phyloP scores from a whole-genome alignment of 2,113 vertebrate genomes.

The Hyperopisus bebe region DNA sequence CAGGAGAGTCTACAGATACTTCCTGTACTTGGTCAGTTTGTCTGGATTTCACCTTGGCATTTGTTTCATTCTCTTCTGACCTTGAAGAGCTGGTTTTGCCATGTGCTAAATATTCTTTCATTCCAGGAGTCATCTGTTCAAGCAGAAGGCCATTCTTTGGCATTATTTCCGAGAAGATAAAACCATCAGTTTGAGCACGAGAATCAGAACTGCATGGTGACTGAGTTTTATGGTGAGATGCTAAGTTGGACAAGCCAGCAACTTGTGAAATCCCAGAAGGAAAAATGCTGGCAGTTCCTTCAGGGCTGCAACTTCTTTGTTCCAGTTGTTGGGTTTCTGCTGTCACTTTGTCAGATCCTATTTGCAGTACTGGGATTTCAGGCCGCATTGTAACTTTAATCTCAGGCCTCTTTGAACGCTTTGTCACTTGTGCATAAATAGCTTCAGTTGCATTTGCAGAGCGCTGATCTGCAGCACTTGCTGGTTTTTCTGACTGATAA shows the following conservation, averaged over 20 bases:
- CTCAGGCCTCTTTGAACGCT: conserved; percentile 64
- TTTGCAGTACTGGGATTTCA: conserved; percentile 63
- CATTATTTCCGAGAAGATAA: conserved; percentile 58
- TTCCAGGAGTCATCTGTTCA: conserved; percentile 43
- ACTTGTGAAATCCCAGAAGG: neutral
- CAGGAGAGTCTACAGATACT: neutral
- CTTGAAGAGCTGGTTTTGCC: neutral
- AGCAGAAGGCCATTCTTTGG: conserved; percentile 56
- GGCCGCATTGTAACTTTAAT: conserved; percentile 61
- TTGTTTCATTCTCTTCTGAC: neutral
- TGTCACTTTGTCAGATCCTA: conserved; percentile 48
- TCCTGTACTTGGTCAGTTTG: neutral
- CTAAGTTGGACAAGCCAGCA: neutral
- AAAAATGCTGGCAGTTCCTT: neutral
- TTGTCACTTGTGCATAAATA: conserved; percentile 70
- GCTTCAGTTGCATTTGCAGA: conserved; percentile 58
- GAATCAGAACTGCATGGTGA: neutral
- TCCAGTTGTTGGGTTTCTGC: conserved; percentile 33
- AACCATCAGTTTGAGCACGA: conserved; percentile 34
- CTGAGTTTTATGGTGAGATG: neutral
- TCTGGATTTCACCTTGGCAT: neutral
- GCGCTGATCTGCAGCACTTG: conserved; percentile 42
- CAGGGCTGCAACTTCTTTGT: conserved; percentile 16
- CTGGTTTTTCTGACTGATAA: conserved; percentile 56
- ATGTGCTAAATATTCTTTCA: conserved; percentile 37